These are phyloP conservation scores for Anoplolepis gracilipes DNA, from an alignment of 1,140 invertebrate species.

Conservation along the genomic window DNA sequence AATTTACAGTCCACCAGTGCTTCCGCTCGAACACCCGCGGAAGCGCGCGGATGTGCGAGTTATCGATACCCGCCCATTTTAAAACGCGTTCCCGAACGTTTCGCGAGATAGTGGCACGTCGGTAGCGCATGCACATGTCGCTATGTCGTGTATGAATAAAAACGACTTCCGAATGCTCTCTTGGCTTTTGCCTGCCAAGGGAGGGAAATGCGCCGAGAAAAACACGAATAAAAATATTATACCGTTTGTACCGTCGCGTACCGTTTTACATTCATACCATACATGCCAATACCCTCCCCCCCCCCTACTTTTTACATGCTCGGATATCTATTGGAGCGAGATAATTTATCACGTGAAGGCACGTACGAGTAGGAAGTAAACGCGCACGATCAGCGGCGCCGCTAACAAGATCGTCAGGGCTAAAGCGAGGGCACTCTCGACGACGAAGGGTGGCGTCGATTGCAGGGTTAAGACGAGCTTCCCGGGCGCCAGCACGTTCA, in stretches of 20 bases:
- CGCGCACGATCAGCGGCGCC: slow-evolving; percentile 76
- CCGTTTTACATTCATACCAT: background rate
- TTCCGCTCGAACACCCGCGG: slow-evolving; percentile 53
- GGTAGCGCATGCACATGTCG: background rate
- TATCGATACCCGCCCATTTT: slow-evolving; percentile 36
- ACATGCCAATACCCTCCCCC: background rate
- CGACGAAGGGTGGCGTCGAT: slow-evolving; percentile 76
- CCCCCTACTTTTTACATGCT: no score
- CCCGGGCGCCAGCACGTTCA: slow-evolving; percentile 72
- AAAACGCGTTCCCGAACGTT: slow-evolving; percentile 29
- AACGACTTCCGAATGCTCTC: background rate
- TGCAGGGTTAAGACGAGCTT: slow-evolving; percentile 78
- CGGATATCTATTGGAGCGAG: background rate
- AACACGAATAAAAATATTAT: background rate
- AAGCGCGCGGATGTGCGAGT: background rate
- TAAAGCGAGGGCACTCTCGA: slow-evolving; percentile 78
- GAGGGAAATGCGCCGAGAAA: slow-evolving; percentile 4
- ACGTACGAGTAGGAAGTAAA: slow-evolving; percentile 79
- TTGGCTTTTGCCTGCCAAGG: slow-evolving; percentile 20
- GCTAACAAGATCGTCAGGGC: slow-evolving; percentile 78
- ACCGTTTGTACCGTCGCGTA: background rate
- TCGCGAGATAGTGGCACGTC: slow-evolving; percentile 24
- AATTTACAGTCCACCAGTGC: slow-evolving; percentile 53
- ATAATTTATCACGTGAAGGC: slow-evolving; percentile 26
- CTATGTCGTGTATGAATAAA: slow-evolving; percentile 21